These are phyloP conservation scores for Oligia fasciuncula DNA, from an alignment of 2,888 invertebrate species.

Conservation along the genomic window DNA sequence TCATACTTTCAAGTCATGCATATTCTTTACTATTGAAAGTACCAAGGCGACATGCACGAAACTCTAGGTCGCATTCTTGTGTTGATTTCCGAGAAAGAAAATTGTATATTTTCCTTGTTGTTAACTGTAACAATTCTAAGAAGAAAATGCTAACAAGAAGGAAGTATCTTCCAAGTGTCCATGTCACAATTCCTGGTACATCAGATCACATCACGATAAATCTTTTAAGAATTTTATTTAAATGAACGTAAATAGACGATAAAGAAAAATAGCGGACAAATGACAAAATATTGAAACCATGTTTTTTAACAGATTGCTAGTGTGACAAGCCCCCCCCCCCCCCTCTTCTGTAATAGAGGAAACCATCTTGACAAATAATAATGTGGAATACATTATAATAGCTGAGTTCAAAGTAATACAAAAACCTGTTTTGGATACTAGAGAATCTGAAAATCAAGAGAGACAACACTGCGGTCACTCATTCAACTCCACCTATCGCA, in stretches of 20 bases:
- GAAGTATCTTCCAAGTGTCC: not conserved
- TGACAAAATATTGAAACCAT: not conserved
- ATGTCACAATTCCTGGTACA: conserved; percentile 2
- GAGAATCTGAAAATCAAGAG: not conserved
- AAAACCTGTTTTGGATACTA: not conserved
- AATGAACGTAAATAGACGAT: not conserved
- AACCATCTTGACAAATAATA: not conserved
- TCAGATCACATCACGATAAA: not conserved
- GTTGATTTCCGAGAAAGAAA: not conserved
- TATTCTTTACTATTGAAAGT: not conserved
- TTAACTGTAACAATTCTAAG: conserved; percentile 8
- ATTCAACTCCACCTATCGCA: too few species aligned
- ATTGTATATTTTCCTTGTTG: conserved; percentile 16
- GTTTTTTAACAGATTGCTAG: not conserved
- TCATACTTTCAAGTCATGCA: not conserved
- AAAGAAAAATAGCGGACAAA: not conserved
- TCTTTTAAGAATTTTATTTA: not conserved
- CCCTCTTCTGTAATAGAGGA: not conserved
- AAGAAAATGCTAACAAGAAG: conserved; percentile 15
- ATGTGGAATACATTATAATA: not conserved
- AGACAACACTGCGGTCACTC: not conserved
- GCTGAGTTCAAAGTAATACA: not conserved
- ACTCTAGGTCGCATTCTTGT: not conserved
- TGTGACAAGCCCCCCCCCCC: not conserved
- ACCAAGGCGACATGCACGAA: not conserved